Conservation (phyloP, 2,113 vertebrate genomes). For the Sinocyclocheilus rhinocerous region DNA sequence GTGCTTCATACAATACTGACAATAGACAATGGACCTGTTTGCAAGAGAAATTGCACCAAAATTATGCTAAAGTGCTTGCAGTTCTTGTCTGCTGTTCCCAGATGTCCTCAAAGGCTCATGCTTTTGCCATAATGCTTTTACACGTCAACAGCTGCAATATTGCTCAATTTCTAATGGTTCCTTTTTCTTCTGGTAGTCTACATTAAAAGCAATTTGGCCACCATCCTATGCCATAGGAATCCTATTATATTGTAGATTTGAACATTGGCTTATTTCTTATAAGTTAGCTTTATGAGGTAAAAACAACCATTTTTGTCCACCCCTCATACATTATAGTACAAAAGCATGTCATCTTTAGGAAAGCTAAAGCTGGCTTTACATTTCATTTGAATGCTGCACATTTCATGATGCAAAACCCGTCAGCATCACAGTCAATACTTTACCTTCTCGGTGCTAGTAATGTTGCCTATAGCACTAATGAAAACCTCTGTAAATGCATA, state of each 20-base stretch:
- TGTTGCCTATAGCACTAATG: conserved; percentile 43
- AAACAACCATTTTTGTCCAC: not conserved
- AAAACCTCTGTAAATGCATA: conserved; percentile 35
- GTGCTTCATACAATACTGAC: not conserved
- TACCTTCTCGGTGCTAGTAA: conserved; percentile 31
- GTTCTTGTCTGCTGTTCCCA: not conserved
- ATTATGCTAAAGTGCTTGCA: not conserved
- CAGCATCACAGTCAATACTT: conserved; percentile 25
- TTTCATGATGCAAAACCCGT: conserved; percentile 24
- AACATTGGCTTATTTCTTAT: conserved; percentile 16
- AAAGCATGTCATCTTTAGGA: not conserved
- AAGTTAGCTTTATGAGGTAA: conserved; percentile 27
- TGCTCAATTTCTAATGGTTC: not conserved
- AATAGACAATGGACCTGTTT: not conserved
- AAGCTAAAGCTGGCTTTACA: conserved; percentile 3
- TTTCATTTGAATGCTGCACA: not conserved
- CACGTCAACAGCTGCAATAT: not conserved
- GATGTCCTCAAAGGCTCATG: not conserved
- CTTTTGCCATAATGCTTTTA: not conserved
- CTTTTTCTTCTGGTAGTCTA: not conserved
- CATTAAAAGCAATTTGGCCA: conserved; percentile 10
- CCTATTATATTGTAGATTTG: conserved; percentile 2
- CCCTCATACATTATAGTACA: not conserved
- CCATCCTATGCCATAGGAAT: conserved; percentile 1
- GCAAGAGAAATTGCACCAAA: not conserved